These are phyloP conservation scores for Balearica regulorum DNA, from an alignment of 2,797 vertebrate genomes.

Conservation along the genomic window DNA sequence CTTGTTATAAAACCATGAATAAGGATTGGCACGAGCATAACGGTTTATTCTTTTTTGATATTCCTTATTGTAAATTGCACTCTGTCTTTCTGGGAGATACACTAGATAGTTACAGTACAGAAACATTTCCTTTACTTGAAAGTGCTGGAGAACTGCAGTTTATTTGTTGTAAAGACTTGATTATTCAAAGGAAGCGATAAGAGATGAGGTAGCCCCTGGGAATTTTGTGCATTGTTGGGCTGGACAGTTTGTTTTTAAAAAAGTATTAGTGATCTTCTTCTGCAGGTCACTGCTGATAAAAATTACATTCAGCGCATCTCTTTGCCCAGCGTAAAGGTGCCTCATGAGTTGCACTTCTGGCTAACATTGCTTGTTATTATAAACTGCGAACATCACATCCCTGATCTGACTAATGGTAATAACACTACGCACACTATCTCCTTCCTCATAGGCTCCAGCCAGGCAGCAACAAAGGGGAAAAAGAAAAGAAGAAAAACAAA, in stretches of 20 bases:
- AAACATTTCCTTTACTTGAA: conserved; percentile 62
- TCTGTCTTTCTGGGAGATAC: conserved; percentile 67
- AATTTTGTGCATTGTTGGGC: conserved; percentile 27
- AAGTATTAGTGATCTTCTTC: conserved; percentile 17
- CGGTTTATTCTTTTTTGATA: conserved; percentile 76
- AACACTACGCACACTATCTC: not conserved
- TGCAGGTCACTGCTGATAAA: conserved; percentile 33
- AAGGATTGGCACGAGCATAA: conserved; percentile 76
- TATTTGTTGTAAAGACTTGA: conserved; percentile 61
- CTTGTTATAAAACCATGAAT: conserved; percentile 79
- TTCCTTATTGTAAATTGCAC: conserved; percentile 74
- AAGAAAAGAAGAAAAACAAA: not conserved
- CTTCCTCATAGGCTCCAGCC: conserved; percentile 9
- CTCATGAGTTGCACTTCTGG: conserved; percentile 2
- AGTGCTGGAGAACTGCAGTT: conserved; percentile 50
- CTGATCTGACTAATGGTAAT: not conserved
- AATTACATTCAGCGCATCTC: not conserved
- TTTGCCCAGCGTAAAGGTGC: not conserved
- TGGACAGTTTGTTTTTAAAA: conserved; percentile 25
- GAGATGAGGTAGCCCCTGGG: conserved; percentile 50
- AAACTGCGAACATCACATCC: not conserved
- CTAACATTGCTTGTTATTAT: conserved; percentile 11
- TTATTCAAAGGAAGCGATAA: conserved; percentile 66
- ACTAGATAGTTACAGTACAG: conserved; percentile 56
- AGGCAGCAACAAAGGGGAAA: conserved; percentile 22